Percentiles rank a stretch among this genome's conserved stretches.
Evolutionary conservation across 2,797 vertebrate genomes (phyloP).

Genomic region (Pempheris klunzingeri): DNA sequence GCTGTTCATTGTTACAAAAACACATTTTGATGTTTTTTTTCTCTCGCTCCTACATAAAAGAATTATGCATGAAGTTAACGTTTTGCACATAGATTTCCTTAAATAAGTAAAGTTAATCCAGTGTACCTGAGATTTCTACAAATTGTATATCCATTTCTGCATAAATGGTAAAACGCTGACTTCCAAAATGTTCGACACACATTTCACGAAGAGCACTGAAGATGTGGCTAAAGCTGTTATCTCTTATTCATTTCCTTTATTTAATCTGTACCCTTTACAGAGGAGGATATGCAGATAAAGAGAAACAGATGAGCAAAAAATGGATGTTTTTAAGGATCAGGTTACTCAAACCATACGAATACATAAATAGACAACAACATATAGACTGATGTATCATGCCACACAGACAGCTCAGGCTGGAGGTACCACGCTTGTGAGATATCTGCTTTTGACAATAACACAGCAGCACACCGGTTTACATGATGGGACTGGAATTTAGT

Average conservation of each 20-base stretch:
- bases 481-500: background rate
- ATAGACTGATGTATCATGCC: background rate
- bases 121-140: constrained; percentile 4
- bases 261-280: constrained; percentile 26
- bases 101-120: background rate
- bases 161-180: constrained; percentile 10
- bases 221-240: constrained; percentile 27
- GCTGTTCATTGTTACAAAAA: no score
- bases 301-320: constrained; percentile 30
- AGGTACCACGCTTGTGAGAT: background rate
- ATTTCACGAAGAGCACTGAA: constrained; percentile 24
- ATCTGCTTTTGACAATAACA: background rate
- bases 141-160: background rate
- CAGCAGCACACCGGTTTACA: background rate
- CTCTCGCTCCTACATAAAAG: background rate
- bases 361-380: background rate
- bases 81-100: background rate
- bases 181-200: constrained; percentile 23
- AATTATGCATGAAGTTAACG: background rate
- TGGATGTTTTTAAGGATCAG: background rate
- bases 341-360: background rate
- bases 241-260: constrained; percentile 28
- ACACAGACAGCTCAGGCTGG: background rate
- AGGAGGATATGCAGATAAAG: constrained; percentile 35
- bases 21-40: background rate